Evolutionary conservation across 92 coral and sea anemone species (phyloP), one percentile per base, ranked within the genome.

Genomic region (Chrysogorgia sp.): DNA sequence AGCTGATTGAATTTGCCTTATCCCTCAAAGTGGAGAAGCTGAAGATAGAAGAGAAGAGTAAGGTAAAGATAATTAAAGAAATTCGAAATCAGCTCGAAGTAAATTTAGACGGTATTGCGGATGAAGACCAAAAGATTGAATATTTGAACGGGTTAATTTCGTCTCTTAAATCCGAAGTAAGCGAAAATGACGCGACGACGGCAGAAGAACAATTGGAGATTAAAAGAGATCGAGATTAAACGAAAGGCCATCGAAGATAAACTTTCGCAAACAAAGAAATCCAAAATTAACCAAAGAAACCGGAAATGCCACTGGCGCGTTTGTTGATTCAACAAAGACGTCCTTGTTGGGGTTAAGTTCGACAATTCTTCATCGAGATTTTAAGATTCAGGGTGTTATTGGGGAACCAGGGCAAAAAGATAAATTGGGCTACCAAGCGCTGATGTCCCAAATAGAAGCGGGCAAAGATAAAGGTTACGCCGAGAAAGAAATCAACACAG

Each of bases 21-120:
- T 58, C 63, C 15, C 63, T 58, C 10, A 31, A 58, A 37, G 43
- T 58, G 31, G 63, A 58, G 2, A 58, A 58, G 10, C 12, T 29
- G 23, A 58, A 58, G 63, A 31, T 58, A 58, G 29, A 58, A 23
- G 82, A 32, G 60, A 55, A 37, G 21, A 48, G 57, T 1, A 71
- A 52, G 79, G 64, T 71, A 71, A 48, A 34, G 48, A 25, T 71
- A 50, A 71, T 71, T 48, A 71, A 71, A 71, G 64, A 71, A 49
- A 71, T 71, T 47, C 34, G 65, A 25, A 52, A 52, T 33, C 26
- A 26, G 40, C 35, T 71, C 34, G 79, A 71, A 13, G 61, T 40
- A 30, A 71, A 71, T 35, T 30, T 71, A 41, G 79, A 65, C 26
- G 25, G 58, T 48, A 13, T 71, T 2, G 40, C 21, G 32, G 63